Evolutionary conservation across 2,888 invertebrate species (phyloP), one percentile per base, ranked within the genome.

Genomic region (Brachypalpus laphriformis): DNA sequence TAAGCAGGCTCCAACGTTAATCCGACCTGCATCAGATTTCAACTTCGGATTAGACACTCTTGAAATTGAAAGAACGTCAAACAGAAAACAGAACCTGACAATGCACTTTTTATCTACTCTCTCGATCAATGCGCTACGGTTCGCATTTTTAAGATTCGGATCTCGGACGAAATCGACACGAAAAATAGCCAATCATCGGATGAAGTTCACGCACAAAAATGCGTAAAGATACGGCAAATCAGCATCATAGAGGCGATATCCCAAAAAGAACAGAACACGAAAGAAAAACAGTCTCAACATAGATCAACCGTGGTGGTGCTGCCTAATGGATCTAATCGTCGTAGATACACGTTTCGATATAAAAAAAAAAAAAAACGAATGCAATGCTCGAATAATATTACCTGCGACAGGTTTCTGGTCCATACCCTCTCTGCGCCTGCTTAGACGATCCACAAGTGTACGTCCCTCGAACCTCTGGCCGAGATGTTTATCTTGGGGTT

Each of bases 251-350:
- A 18, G n/a, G 34, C 9, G 5, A 18, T 11, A 51, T 11, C 72
- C 22, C 20, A 14, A 14, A 49, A 45, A 56, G 9, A 59, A 14
- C 14, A 37, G 16, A 37, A 51, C 47, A 37, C 14, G 14, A 47
- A 63, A 56, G 14, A 47, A 75, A 42, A 47, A 37, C 20, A 31
- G 34, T 45, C 56, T 47, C 45, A 65, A 28, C 47, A 22, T 45
- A n/a, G 28, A 31, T 34, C 34, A n/a, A 34, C 37, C 61, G 31
- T 31, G 28, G 28, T 34, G 34, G 34, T 45, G 11, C 5, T 68
- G 49, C 31, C 57, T 76, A 68, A 68, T 76, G 76, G 57, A 68
- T 40, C 76, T 76, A 76, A 70, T 70, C 42, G 70, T 42, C 37
- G 14, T 40, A 51, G 59, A 76, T 54, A 47, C 11, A 34, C 45